Base-by-base conservation (phyloP, 2,113 vertebrate species). In the Triplophysa rosa region DNA sequence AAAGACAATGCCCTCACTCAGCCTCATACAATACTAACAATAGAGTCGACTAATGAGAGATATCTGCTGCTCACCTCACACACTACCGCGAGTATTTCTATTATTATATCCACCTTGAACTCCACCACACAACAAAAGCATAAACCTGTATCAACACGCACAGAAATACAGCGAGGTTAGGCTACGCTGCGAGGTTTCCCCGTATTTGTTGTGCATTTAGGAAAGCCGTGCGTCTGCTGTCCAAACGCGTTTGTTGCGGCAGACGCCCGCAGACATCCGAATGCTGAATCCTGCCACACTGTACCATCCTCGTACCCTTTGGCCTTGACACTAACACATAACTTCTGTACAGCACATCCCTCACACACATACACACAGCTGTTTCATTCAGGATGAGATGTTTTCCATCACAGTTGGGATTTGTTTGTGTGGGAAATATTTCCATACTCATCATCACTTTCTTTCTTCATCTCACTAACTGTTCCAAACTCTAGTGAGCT, bases 201-300 rank as follows among this genome's bases (percentile, higher is more conserved):
- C 85, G 89, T 93, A 92, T 93, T 91, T 89, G 89, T 82, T 79
- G 86, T 83, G 86, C 90, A 87, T 93, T 92, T 92, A 91, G 90
- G 87, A 83, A 83, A 84, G 87, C 87, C 88, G 85, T 91, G 88
- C 89, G 90, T 88, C 79, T 83, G 80, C 88, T 89, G 91, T 91
- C 92, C 87, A 87, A 82, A 89, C 84, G 74, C 79, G 81, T 92
- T 23, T 80, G 86, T 93, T 90, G 90, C 64, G 81, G 83, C 84
- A 2, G 67, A 29, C 33, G 78, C 83, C 78, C 24, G 45, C 65
- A 77, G 69, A 83, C 56, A 71, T 29, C 54, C 64, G 69, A 40
- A 64, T 67, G 69, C 40, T 29, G 33, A 70, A 69, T 24, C 24
- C 12, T 29, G 17, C 56, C 64, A 71, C 37, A 4, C 78, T 17